These are phyloP conservation scores for Phania funesta DNA, from an alignment of 2,888 invertebrate genomes.

Conservation along the genomic window DNA sequence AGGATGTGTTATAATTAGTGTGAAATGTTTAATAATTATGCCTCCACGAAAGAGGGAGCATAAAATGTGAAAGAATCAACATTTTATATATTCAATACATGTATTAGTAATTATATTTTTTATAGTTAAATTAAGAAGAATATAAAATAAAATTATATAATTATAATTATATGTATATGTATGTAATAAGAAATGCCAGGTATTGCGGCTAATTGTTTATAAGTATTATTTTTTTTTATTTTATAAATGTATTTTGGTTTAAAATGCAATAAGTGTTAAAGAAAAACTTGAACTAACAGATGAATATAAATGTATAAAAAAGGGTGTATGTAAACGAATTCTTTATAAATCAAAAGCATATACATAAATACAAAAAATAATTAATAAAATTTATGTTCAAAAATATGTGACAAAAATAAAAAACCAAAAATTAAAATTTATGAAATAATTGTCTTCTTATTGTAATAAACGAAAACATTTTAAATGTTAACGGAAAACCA, in stretches of 20 bases:
- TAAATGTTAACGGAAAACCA: constrained; percentile 53
- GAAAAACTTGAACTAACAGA: neutral
- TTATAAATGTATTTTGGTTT: constrained; percentile 33
- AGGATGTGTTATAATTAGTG: constrained; percentile 56
- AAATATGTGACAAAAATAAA: constrained; percentile 13
- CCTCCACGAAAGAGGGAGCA: neutral
- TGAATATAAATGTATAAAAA: neutral
- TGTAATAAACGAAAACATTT: constrained; percentile 59
- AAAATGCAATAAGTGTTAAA: neutral
- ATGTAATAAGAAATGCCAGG: neutral
- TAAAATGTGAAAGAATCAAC: constrained; percentile 2
- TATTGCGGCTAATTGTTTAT: constrained; percentile 6
- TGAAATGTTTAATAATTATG: constrained; percentile 50
- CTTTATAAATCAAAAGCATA: constrained; percentile 1
- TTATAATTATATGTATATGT: neutral
- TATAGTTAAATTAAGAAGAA: constrained; percentile 65
- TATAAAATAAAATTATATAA: neutral
- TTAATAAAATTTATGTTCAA: constrained; percentile 36
- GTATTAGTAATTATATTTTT: constrained; percentile 69
- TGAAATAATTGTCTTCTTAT: constrained; percentile 38
- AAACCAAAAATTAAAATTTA: neutral
- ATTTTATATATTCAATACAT: constrained; percentile 51
- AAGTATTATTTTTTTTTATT: constrained; percentile 19
- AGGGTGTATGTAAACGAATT: neutral
- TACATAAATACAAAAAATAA: neutral